Conservation (phyloP, 2,888 invertebrate genomes). For the Chalcis sispes region DNA sequence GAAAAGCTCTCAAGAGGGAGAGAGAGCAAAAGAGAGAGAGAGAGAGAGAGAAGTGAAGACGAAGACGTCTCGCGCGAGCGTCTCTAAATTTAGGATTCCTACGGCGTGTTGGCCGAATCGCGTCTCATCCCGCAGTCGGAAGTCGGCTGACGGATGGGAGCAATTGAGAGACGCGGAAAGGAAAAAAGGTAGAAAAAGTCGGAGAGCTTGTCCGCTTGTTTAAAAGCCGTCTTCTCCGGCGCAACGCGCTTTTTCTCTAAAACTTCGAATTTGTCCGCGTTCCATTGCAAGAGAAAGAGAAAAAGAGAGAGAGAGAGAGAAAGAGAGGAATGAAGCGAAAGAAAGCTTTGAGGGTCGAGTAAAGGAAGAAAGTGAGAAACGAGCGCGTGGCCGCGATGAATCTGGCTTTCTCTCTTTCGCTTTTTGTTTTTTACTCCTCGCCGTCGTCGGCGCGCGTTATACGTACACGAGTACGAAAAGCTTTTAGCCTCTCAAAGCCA, state of each 20-base stretch:
- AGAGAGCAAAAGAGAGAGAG: not conserved
- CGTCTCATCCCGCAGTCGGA: conserved; percentile 60
- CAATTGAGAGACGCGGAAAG: conserved; percentile 61
- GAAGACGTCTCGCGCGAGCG: not conserved
- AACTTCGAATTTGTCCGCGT: conserved; percentile 62
- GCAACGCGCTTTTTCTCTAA: conserved; percentile 57
- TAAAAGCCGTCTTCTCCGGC: conserved; percentile 50
- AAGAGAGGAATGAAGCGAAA: conserved; percentile 9
- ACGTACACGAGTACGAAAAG: conserved; percentile 60
- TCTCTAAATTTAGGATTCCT: conserved; percentile 49
- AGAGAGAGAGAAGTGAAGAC: no score
- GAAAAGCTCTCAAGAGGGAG: no score
- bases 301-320: conserved; percentile 30
- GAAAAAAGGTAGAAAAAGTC: conserved; percentile 4
- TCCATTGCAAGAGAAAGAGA: conserved; percentile 43
- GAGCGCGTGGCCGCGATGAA: conserved; percentile 14
- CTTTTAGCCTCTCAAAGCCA: conserved; percentile 62
- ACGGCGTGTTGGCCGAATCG: conserved; percentile 22
- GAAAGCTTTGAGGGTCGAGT: no score
- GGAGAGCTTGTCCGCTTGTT: conserved; percentile 25
- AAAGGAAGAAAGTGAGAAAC: conserved; percentile 27
- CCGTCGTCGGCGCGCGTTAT: no score
- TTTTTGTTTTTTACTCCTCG: conserved; percentile 12
- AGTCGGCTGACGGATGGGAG: conserved; percentile 63
- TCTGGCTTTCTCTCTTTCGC: not conserved